Base-by-base conservation (phyloP, 1,140 invertebrate species). In the Triops cancriformis region DNA sequence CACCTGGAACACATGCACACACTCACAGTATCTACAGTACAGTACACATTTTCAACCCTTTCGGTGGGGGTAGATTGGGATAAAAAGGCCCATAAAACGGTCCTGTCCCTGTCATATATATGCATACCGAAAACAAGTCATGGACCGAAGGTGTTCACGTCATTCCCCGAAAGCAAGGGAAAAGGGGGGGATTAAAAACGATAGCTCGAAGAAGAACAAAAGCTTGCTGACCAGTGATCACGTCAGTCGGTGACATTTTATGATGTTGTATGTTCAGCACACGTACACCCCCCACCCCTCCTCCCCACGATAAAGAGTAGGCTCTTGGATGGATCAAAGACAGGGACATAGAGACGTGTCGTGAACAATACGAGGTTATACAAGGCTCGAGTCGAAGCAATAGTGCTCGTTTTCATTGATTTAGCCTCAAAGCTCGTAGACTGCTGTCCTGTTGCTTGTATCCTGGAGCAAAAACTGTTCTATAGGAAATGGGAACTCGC, bases 361-460 rank as follows among this genome's bases (percentile, higher is more conserved):
- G 10, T 64, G 51, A 18, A 64, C 51, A 64, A 9, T 10, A 23
- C 23, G 51, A 23, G 51, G 51, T 64, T 64, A 64, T 64, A 64
- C 51, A 64, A 64, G 51, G 51, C 23, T 64, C 14, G 14, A 64
- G 51, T 64, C 51, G 23, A 64, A 64, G 51, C 51, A 64, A 64
- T 64, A 64, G 14, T n/a, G 51, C 18, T 64, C 23, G 18, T 18
- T 64, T 64, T 64, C 51, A 64, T 64, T 64, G 51, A 64, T 64
- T 64, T 64, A 64, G 51, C 51, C 18, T 64, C 51, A 23, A 23
- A 64, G 51, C 51, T 64, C 6, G 6, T 23, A 64, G 10, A 64
- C 14, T 64, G 51, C 51, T 64, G 51, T 64, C 51, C 51, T 64
- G 51, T 64, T 64, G 51, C 51, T 64, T 14, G 51, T 64, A 64